Base-by-base conservation (phyloP, 1,140 invertebrate genomes). In the Holcopasites calliopsidis region DNA sequence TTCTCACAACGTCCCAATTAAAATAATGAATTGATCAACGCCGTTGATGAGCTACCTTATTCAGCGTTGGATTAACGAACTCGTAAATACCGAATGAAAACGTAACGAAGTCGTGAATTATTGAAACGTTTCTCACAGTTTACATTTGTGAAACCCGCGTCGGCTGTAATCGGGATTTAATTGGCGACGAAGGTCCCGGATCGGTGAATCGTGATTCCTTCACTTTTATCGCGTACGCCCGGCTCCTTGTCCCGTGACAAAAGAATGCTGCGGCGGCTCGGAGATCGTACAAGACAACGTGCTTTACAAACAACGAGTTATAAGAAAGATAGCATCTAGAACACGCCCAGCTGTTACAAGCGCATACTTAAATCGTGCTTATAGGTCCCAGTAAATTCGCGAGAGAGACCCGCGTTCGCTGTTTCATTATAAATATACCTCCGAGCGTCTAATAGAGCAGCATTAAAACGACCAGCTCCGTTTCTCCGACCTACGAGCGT, bases 21-120 rank as follows among this genome's bases (percentile, higher is more conserved):
- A 66, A 55, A 35, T 44, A 26, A 73, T 54, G 23, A 42, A 55
- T 73, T 54, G 23, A 55, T 73, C 38, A 54, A 50, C 44, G 18
- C 26, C 26, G 60, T 4, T 44, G 60, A 44, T 16, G 23, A 44
- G 60, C 38, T 33, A 16, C 21, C 13, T 23, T 16, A 50, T 44
- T n/a, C 40, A 1, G 16, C 23, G 10, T 23, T 18, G 16, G 23
- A 26, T 44, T 62, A 47, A 47, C 13, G 60, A 47, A 42, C n/a
- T 18, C 44, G 38, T 35, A 66, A 50, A 35, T 18, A 3, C 16
- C 40, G 23, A 61, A 50, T 50, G 28, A 33, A 35, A 35, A 35
- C 18, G n/a, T 33, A 50, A 62, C 40, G 60, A 62, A 26, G 38
- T 11, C 38, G 18, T 3, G 16, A 16, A 18, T 62, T 44, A n/a